Percentiles rank a stretch among this genome's conserved stretches.
phyloP scores from a whole-genome alignment of 2,113 vertebrate species.

The Rafetus swinhoei region DNA sequence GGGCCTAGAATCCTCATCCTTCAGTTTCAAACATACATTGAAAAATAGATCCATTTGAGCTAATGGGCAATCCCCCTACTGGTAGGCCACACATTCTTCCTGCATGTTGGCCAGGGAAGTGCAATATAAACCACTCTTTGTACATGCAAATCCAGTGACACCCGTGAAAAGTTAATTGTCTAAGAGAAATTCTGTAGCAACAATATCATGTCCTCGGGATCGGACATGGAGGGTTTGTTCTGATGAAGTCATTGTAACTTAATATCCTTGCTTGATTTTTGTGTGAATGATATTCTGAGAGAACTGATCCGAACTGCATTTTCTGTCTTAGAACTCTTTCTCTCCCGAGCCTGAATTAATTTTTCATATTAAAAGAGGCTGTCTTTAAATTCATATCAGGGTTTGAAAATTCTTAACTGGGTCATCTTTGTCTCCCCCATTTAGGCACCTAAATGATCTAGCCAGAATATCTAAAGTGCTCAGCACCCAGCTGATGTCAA shows the following conservation, averaged over 20 bases:
- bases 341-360: neutral
- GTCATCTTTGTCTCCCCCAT: neutral
- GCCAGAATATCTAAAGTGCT: neutral
- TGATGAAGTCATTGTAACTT: neutral
- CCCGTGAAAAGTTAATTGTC: fast-evolving
- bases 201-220: neutral
- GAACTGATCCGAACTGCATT: neutral
- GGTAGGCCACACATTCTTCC: neutral
- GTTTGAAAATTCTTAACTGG: neutral
- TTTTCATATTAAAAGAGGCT: neutral
- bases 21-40: neutral
- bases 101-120: neutral
- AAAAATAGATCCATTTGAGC: neutral
- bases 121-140: neutral
- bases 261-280: neutral
- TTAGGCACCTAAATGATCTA: neutral
- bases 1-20: neutral
- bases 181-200: neutral
- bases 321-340: neutral
- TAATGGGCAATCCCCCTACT: neutral
- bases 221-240: neutral
- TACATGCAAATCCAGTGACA: fast-evolving
- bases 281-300: neutral
- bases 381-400: neutral
- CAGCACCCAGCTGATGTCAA: neutral